Evolutionary conservation across 2,888 invertebrate species (phyloP).

Genomic region (Apamea monoglypha): DNA sequence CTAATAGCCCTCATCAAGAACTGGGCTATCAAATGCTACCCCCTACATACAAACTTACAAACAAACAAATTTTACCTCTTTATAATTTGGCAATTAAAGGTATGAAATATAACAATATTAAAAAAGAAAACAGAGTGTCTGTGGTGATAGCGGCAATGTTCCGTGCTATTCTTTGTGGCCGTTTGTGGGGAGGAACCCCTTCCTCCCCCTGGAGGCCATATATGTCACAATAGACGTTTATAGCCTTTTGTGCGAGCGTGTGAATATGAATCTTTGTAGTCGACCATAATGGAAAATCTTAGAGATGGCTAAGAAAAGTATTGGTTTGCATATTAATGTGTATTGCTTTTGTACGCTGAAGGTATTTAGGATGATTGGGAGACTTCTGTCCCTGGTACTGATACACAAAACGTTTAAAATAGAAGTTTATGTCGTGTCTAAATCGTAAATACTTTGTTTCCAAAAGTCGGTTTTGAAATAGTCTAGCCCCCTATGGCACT

Average conservation of each 20-base stretch:
- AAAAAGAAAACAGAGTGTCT: slow-evolving; percentile 28
- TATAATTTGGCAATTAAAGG: not conserved
- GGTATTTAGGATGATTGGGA: not conserved
- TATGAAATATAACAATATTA: slow-evolving; percentile 10
- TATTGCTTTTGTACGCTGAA: not conserved
- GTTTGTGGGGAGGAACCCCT: slow-evolving; percentile 3
- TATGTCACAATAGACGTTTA: slow-evolving; percentile 43
- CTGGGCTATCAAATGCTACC: no score
- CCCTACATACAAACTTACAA: no score
- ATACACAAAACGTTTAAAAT: not conserved
- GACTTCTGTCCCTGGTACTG: no score
- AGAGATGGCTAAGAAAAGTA: not conserved
- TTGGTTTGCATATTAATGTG: slow-evolving; percentile 5
- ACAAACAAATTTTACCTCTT: no score
- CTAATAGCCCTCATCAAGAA: no score
- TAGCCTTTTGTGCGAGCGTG: slow-evolving; percentile 26
- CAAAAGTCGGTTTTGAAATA: not conserved
- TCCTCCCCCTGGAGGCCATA: slow-evolving; percentile 8
- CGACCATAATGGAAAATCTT: slow-evolving; percentile 5
- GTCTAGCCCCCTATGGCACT: not conserved
- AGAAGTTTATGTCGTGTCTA: not conserved
- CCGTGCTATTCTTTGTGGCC: slow-evolving; percentile 27
- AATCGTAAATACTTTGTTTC: not conserved
- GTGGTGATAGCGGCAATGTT: slow-evolving; percentile 28
- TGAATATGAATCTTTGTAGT: slow-evolving; percentile 32